Conservation (phyloP, 23 tunicate species). For the Halocynthia aurantium region DNA sequence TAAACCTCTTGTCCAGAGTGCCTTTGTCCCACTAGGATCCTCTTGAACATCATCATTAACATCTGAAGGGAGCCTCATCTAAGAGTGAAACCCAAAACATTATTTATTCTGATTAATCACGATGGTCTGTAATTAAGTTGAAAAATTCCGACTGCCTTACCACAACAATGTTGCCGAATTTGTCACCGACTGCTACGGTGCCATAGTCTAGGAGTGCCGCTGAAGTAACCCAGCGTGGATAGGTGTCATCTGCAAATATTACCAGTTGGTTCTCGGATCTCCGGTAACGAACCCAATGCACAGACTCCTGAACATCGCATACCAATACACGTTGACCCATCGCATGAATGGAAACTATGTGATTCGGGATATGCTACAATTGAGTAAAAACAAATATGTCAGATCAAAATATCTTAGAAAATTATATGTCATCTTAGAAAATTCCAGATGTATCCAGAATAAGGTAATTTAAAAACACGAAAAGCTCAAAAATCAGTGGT, state of each 20-base stretch:
- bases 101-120: background rate
- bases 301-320: constrained; percentile 93
- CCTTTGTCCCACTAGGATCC: constrained; percentile 99
- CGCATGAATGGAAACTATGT: constrained; percentile 69
- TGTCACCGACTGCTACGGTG: constrained; percentile 93
- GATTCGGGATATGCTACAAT: constrained; percentile 78
- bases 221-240: constrained; percentile 95
- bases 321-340: constrained; percentile 90
- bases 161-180: constrained; percentile 86
- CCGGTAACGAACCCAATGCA: constrained; percentile 89
- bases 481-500: no score
- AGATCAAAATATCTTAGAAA: no score
- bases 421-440: no score
- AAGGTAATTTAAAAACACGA: no score
- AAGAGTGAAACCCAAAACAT: constrained; percentile 2
- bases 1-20: constrained; percentile 93
- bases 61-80: constrained; percentile 91
- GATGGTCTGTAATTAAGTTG: background rate
- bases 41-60: constrained; percentile 96
- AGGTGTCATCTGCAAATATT: constrained; percentile 97
- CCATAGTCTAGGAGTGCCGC: constrained; percentile 84
- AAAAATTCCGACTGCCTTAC: constrained; percentile 20
- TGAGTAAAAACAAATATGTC: background rate
- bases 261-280: constrained; percentile 88
- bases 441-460: no score